Percentiles rank a stretch among this genome's conserved stretches.
Conservation (phyloP, 2,113 vertebrate genomes). For the Saccopteryx bilineata region DNA sequence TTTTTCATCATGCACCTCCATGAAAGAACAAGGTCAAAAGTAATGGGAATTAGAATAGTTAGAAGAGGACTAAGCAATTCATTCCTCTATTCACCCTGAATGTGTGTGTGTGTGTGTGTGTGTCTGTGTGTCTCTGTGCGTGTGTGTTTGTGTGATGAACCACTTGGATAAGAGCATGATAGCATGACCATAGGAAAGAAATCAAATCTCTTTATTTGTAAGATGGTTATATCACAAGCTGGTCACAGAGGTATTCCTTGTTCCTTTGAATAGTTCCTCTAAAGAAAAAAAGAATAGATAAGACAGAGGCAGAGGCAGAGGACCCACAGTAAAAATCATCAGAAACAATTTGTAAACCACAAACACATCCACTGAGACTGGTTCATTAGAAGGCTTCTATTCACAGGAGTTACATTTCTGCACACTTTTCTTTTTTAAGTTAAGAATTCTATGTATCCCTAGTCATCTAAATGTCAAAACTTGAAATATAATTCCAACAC, state of each 20-base stretch:
- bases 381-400: conserved; percentile 20
- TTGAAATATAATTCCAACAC: conserved; percentile 66
- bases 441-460: conserved; percentile 57
- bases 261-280: neutral
- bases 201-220: neutral
- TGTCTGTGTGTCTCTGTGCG: neutral
- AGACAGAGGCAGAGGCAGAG: neutral
- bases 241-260: neutral
- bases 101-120: neutral
- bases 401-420: conserved; percentile 47
- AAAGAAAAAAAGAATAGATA: neutral
- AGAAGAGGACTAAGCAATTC: neutral
- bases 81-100: neutral
- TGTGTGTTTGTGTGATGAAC: neutral
- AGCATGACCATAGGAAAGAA: neutral
- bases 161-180: neutral
- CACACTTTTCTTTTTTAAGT: conserved; percentile 59
- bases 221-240: neutral
- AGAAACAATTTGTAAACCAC: neutral
- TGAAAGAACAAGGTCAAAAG: conserved; percentile 60
- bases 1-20: neutral
- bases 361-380: neutral
- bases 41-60: neutral
- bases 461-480: conserved; percentile 70
- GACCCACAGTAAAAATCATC: neutral